Evolutionary conservation across 2,888 invertebrate species (phyloP), one percentile per base, ranked within the genome.

Genomic region (Sarcophaga subvicina): DNA sequence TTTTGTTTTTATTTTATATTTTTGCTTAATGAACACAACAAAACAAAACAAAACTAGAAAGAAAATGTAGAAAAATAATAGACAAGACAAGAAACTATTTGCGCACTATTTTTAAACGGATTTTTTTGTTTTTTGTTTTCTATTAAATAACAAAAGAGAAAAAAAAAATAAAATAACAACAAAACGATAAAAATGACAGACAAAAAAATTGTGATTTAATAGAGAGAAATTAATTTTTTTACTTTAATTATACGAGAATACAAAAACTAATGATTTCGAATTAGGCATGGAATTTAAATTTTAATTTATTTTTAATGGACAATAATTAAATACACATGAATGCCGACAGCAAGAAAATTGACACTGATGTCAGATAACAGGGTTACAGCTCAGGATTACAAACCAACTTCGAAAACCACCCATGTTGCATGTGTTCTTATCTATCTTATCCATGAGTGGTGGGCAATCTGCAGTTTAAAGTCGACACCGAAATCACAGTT

Each of bases 31-130:
- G 22, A 60, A 66, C 20, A 66, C 67, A 69, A 78, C 47, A 77
- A 80, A 70, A 47, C 14, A 22, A 76, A 3, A 67, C 62, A 10
- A 14, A 67, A 25, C 54, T 17, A 64, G 59, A 59, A 59, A 76
- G 14, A 62, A 63, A 45, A n/a, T 10, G 8, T 37, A 27, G 4
- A 49, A 75, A 20, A 75, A n/a, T 27, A 77, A 59, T 59, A 60
- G 54, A 27, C 86, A 85, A 86, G 80, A 75, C 70, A 60, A 80
- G 77, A 87, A 89, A 88, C 85, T 84, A 91, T 91, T 90, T 91
- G 91, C 92, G 91, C 91, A 92, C 91, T 91, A 92, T 91, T 92
- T 91, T 91, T 89, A 91, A 90, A 91, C 88, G 87, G 86, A 71
- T 4, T 81, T 71, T 81, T 71, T 80, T 20, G 22, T 76, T 78